Evolutionary conservation across 1,140 invertebrate genomes (phyloP).

Genomic region (Heliconius hewitsoni): DNA sequence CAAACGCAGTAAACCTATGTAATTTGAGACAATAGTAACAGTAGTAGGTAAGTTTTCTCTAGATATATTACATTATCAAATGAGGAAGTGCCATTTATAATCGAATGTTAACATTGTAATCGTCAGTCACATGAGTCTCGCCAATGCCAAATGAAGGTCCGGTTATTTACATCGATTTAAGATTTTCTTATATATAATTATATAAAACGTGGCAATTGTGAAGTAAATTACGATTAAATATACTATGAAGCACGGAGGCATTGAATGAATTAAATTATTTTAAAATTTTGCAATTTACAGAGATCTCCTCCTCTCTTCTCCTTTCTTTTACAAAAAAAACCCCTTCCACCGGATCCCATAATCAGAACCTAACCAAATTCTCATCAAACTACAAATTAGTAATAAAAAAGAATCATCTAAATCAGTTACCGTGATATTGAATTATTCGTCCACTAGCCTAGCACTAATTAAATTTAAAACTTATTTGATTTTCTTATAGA

Average conservation of each 20-base stretch:
- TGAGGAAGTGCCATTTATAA: slow-evolving; percentile 19
- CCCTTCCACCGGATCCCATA: too few species aligned
- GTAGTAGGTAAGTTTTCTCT: neutral
- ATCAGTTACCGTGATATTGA: too few species aligned
- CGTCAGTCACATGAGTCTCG: slow-evolving; percentile 15
- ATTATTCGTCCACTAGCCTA: too few species aligned
- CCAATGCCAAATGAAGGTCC: slow-evolving; percentile 1
- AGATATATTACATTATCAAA: neutral
- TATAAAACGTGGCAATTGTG: neutral
- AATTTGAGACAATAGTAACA: neutral
- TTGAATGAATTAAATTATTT: neutral
- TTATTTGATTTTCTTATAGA: too few species aligned
- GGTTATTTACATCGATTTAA: slow-evolving; percentile 4
- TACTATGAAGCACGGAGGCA: neutral
- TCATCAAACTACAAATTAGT: too few species aligned
- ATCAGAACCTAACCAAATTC: too few species aligned
- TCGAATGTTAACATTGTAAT: slow-evolving; percentile 9
- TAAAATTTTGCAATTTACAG: neutral
- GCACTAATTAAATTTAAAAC: too few species aligned
- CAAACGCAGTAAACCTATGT: neutral
- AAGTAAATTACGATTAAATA: neutral
- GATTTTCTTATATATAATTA: neutral
- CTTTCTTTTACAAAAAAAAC: too few species aligned
- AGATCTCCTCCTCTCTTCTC: too few species aligned
- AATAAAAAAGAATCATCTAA: too few species aligned